A percentile compares a stretch with the other conserved stretches of the same genome.
phyloP scores from a whole-genome alignment of 2,888 invertebrate genomes.

The Clivina fossor region DNA sequence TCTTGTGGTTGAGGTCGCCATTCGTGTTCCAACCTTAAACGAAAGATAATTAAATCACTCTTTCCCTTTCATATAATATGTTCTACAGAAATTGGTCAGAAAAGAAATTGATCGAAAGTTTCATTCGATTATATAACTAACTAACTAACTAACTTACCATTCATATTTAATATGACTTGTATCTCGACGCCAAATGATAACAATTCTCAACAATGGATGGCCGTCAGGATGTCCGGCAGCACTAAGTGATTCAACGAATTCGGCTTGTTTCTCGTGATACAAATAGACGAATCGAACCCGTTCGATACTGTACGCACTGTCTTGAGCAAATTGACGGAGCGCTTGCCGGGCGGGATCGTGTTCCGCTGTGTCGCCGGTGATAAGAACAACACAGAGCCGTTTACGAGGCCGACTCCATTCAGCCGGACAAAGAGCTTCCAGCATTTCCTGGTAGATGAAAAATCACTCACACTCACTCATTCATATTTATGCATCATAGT shows the following conservation, averaged over 20 bases:
- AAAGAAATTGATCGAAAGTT: too few relatives aligned
- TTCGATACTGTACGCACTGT: slow-evolving; percentile 65
- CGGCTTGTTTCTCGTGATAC: slow-evolving; percentile 79
- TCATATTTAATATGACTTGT: slow-evolving; percentile 86
- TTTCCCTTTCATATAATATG: too few relatives aligned
- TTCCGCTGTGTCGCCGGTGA: slow-evolving; percentile 64
- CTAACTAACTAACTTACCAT: too few relatives aligned
- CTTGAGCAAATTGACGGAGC: slow-evolving; percentile 70
- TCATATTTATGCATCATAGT: background rate
- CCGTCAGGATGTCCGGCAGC: slow-evolving; percentile 46
- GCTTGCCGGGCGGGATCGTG: slow-evolving; percentile 67
- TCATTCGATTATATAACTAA: too few relatives aligned
- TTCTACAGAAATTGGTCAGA: too few relatives aligned
- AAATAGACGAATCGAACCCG: slow-evolving; percentile 87
- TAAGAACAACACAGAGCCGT: slow-evolving; percentile 75
- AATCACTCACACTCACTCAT: slow-evolving; percentile 3
- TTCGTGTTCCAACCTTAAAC: slow-evolving; percentile 68
- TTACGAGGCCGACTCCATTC: slow-evolving; percentile 79
- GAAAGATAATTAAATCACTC: too few relatives aligned
- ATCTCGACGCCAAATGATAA: slow-evolving; percentile 88
- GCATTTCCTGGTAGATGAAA: slow-evolving; percentile 58
- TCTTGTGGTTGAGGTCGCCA: slow-evolving; percentile 60
- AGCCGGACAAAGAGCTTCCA: slow-evolving; percentile 86
- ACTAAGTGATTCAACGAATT: slow-evolving; percentile 76
- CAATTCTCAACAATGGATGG: slow-evolving; percentile 75